Evolutionary conservation across 2,888 invertebrate genomes (phyloP).

Genomic region (Elmis aenea): DNA sequence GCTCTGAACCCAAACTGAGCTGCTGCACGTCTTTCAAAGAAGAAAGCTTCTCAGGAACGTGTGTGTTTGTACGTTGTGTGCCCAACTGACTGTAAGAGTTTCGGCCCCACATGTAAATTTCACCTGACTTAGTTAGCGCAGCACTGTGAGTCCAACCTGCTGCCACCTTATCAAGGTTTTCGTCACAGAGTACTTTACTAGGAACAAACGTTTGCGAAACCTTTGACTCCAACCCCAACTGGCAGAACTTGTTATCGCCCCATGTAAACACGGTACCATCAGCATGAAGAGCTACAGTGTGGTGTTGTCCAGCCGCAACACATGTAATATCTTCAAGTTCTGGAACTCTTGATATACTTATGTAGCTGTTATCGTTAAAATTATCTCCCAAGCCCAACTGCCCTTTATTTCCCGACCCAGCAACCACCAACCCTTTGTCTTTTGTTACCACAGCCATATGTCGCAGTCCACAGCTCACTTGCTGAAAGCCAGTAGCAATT

Average conservation of each 20-base stretch:
- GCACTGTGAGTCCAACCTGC: conserved; percentile 79
- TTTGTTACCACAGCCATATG: conserved; percentile 63
- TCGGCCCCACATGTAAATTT: conserved; percentile 71
- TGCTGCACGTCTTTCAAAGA: conserved; percentile 51
- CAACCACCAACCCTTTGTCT: conserved; percentile 57
- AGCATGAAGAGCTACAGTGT: conserved; percentile 58
- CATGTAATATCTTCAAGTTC: conserved; percentile 54
- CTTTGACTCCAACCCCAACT: conserved; percentile 59
- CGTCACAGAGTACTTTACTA: conserved; percentile 54
- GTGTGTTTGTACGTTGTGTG: conserved; percentile 43
- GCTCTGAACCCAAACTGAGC: conserved; percentile 72
- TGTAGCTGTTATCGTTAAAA: conserved; percentile 44
- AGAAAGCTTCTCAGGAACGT: conserved; percentile 48
- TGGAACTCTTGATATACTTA: conserved; percentile 51
- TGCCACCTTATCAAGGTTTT: conserved; percentile 53
- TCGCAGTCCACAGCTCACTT: conserved; percentile 63
- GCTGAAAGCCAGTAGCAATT: conserved; percentile 50
- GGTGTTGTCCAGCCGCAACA: conserved; percentile 77
- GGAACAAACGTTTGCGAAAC: conserved; percentile 51
- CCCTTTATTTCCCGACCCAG: conserved; percentile 64
- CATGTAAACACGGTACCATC: conserved; percentile 63
- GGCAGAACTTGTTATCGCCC: conserved; percentile 83
- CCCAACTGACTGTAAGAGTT: conserved; percentile 79
- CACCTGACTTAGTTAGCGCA: conserved; percentile 57
- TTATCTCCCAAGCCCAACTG: conserved; percentile 58